Conservation (phyloP, 2,888 invertebrate genomes). For the Cryptocephalus moraei region DNA sequence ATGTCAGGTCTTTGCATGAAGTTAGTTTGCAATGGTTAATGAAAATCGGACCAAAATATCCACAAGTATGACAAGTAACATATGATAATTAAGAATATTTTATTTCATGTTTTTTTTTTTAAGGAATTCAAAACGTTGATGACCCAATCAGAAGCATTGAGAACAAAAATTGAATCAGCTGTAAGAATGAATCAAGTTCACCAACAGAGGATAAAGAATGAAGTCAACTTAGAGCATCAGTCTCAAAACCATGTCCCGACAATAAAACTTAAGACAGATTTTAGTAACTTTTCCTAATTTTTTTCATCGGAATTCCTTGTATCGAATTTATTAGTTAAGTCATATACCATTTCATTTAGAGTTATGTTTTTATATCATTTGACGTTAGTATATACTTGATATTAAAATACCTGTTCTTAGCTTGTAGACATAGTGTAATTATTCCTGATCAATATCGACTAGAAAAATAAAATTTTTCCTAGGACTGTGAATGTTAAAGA, state of each 20-base stretch:
- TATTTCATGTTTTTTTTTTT: constrained; percentile 5
- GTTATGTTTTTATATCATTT: too few species aligned
- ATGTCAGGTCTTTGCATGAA: constrained; percentile 69
- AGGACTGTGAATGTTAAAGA: too few species aligned
- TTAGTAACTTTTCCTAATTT: constrained; percentile 74
- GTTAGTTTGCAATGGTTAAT: constrained; percentile 83
- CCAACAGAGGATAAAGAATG: constrained; percentile 42
- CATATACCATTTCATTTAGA: too few species aligned
- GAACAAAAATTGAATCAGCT: constrained; percentile 75
- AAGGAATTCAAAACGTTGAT: constrained; percentile 87
- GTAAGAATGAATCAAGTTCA: constrained; percentile 63
- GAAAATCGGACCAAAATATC: constrained; percentile 85
- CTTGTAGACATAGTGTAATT: too few species aligned
- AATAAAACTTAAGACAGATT: constrained; percentile 89
- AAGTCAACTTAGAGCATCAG: constrained; percentile 38
- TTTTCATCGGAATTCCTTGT: too few species aligned
- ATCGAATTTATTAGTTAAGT: too few species aligned
- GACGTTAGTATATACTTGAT: too few species aligned
- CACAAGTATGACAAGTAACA: constrained; percentile 48
- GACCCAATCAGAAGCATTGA: constrained; percentile 70
- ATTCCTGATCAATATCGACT: too few species aligned
- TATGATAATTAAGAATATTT: not conserved
- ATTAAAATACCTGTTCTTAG: too few species aligned
- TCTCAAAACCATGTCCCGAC: constrained; percentile 49
- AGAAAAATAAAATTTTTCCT: too few species aligned